phyloP scores from a whole-genome alignment of 35 echinoderm and acorn worm species.

The Hemicentrotus pulcherrimus region DNA sequence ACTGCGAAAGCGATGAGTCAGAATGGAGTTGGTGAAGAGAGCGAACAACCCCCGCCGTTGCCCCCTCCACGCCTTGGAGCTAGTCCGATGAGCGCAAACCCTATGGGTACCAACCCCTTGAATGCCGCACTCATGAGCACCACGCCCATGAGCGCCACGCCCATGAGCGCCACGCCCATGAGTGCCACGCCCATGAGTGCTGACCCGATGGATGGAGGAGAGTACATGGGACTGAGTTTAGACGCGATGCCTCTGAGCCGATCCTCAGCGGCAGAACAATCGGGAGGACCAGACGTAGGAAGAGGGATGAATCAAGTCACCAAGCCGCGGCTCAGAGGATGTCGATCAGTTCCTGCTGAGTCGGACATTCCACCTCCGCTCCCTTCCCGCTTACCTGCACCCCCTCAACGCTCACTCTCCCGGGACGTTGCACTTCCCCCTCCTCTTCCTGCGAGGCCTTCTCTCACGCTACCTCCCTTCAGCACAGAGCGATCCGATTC shows the following conservation, averaged over 20 bases:
- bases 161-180: conserved; percentile 61
- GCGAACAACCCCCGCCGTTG: conserved; percentile 62
- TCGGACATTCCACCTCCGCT: conserved; percentile 25
- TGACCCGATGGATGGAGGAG: conserved; percentile 40
- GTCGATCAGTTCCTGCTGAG: neutral
- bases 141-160: conserved; percentile 61
- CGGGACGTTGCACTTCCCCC: neutral
- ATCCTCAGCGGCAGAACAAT: neutral
- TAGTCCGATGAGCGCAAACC: conserved; percentile 37
- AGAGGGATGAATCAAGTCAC: neutral
- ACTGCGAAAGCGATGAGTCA: neutral
- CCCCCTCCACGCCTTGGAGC: conserved; percentile 63
- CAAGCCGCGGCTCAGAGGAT: neutral
- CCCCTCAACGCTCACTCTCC: neutral
- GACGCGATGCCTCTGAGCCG: neutral
- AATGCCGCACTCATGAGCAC: conserved; percentile 21
- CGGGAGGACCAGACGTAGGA: neutral
- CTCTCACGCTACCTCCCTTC: neutral
- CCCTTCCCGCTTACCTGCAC: neutral
- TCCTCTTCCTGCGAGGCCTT: conserved; percentile 3
- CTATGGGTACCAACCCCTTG: neutral
- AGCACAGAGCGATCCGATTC: neutral
- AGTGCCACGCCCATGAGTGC: conserved; percentile 49
- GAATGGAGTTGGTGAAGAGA: neutral
- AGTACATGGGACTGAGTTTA: conserved; percentile 34